Evolutionary conservation across 2,888 invertebrate species (phyloP).

Genomic region (Philereme vetulata): DNA sequence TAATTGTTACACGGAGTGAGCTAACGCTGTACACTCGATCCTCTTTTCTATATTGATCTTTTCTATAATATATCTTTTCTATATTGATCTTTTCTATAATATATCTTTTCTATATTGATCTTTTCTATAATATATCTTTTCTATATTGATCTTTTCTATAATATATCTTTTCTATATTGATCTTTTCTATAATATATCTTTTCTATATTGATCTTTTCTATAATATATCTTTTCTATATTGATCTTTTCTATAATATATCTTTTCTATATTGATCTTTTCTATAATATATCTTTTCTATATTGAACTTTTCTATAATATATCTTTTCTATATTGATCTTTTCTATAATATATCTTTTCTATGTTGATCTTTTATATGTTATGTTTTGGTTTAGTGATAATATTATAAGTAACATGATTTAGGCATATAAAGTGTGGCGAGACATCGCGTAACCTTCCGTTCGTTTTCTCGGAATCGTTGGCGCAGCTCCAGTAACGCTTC

Average conservation of each 20-base stretch:
- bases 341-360: no score
- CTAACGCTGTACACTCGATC: conserved; percentile 42
- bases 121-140: no score
- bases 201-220: conserved; percentile 46
- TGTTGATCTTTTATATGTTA: conserved; percentile 47
- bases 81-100: no score
- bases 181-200: no score
- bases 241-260: no score
- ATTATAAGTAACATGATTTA: conserved; percentile 76
- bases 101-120: conserved; percentile 46
- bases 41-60: conserved; percentile 42
- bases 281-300: conserved; percentile 44
- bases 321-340: conserved; percentile 41
- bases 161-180: conserved; percentile 46
- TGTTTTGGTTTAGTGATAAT: conserved; percentile 59
- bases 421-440: conserved; percentile 79
- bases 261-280: conserved; percentile 39
- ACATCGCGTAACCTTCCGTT: conserved; percentile 80
- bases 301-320: no score
- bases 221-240: conserved; percentile 41
- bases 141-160: no score
- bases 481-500: conserved; percentile 66
- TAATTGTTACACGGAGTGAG: conserved; percentile 47
- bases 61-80: no score
- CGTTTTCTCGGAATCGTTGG: conserved; percentile 80